These are phyloP conservation scores for Watsonalla binaria DNA, from an alignment of 2,888 invertebrate species.

Conservation along the genomic window DNA sequence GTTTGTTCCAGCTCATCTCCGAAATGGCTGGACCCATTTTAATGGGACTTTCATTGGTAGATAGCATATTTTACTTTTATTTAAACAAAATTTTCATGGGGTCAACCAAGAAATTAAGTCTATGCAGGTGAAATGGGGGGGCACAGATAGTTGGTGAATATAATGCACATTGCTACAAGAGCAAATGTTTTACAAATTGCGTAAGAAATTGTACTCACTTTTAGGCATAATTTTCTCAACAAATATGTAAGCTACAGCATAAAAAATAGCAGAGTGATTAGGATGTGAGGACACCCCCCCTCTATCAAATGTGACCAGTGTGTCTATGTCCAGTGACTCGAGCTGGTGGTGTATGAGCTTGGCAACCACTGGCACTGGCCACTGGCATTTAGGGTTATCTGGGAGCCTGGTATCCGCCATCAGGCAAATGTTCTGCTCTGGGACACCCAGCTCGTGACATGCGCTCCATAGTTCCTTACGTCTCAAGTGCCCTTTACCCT, in stretches of 20 bases:
- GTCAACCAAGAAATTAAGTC: too few relatives aligned
- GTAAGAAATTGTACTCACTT: slow-evolving; percentile 71
- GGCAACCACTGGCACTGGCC: slow-evolving; percentile 80
- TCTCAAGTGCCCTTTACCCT: slow-evolving; percentile 80
- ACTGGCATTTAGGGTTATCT: slow-evolving; percentile 87
- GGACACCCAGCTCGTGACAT: slow-evolving; percentile 88
- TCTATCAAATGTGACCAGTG: slow-evolving; percentile 95
- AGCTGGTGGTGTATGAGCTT: slow-evolving; percentile 76
- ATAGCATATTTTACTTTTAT: too few relatives aligned
- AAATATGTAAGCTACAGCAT: slow-evolving; percentile 88
- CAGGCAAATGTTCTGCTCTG: slow-evolving; percentile 85
- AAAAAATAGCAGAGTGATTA: slow-evolving; percentile 93
- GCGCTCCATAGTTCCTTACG: slow-evolving; percentile 90
- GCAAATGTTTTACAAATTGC: neutral
- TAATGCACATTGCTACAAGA: too few relatives aligned
- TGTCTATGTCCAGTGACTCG: slow-evolving; percentile 87
- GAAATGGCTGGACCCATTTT: too few relatives aligned
- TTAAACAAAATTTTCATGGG: too few relatives aligned
- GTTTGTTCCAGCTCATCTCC: too few relatives aligned
- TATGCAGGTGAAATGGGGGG: too few relatives aligned
- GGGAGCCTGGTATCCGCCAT: slow-evolving; percentile 84
- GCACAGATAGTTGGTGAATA: too few relatives aligned
- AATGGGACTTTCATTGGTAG: too few relatives aligned
- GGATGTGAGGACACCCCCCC: slow-evolving; percentile 94
- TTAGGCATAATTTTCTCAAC: slow-evolving; percentile 85